These are phyloP conservation scores for Camptogramma bilineatum DNA, from an alignment of 2,888 invertebrate genomes.

Conservation along the genomic window DNA sequence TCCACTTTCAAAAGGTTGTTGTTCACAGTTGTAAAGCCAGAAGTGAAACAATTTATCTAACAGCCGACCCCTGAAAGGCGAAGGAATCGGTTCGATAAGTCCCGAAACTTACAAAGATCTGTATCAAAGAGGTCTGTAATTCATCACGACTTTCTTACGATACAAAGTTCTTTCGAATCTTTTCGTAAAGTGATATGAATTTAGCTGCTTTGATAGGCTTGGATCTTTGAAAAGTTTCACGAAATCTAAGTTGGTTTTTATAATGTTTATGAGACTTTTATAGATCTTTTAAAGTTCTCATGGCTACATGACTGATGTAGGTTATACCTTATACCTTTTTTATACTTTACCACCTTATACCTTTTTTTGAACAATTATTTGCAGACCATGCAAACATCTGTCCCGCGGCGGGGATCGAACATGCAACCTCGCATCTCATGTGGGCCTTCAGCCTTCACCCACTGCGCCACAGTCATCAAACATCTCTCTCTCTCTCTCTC, in stretches of 20 bases:
- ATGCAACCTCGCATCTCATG: too few species aligned
- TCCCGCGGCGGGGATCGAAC: too few species aligned
- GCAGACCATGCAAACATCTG: too few species aligned
- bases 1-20: background rate
- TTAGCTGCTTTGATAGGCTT: conserved; percentile 2
- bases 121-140: conserved; percentile 36
- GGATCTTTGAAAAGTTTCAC: background rate
- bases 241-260: background rate
- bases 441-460: too few species aligned
- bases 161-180: conserved; percentile 31
- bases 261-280: too few species aligned
- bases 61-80: conserved; percentile 26
- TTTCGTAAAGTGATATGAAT: conserved; percentile 27
- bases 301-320: too few species aligned
- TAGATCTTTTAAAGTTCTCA: too few species aligned
- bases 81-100: conserved; percentile 30
- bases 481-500: too few species aligned
- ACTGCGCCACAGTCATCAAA: too few species aligned
- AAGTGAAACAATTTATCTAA: conserved; percentile 22
- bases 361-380: too few species aligned
- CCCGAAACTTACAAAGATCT: conserved; percentile 32
- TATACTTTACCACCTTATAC: too few species aligned
- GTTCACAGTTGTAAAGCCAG: conserved; percentile 2
- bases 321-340: too few species aligned
- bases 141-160: conserved; percentile 35